phyloP scores from a whole-genome alignment of 2,888 invertebrate species.

The Clistopyga incitator region DNA sequence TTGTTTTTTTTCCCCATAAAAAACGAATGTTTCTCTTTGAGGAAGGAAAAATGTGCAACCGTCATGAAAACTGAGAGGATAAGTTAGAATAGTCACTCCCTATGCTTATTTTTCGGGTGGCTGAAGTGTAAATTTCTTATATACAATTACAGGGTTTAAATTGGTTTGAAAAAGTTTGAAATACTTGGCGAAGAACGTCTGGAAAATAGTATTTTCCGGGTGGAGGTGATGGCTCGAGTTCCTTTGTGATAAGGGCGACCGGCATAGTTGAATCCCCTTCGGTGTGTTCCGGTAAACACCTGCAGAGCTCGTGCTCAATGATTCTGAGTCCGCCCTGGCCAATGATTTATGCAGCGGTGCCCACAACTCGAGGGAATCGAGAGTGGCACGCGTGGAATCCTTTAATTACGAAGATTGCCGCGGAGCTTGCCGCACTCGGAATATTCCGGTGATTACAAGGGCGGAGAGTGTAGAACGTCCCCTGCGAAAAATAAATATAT shows the following conservation, averaged over 20 bases:
- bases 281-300: conserved; percentile 10
- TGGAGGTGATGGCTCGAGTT: neutral
- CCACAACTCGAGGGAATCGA: conserved; percentile 25
- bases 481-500: conserved; percentile 9
- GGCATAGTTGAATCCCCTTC: neutral
- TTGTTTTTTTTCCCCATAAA: too few species aligned
- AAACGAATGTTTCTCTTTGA: too few species aligned
- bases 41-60: too few species aligned
- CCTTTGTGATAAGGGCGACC: neutral
- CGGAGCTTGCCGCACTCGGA: conserved; percentile 29
- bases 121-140: too few species aligned
- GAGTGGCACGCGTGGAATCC: conserved; percentile 66
- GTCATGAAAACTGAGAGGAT: too few species aligned
- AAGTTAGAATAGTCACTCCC: neutral
- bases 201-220: neutral
- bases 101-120: too few species aligned
- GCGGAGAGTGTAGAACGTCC: conserved; percentile 10
- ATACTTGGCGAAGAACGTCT: neutral
- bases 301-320: conserved; percentile 8
- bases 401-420: conserved; percentile 68
- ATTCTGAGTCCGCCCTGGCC: conserved; percentile 9
- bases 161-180: neutral
- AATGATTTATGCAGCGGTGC: conserved; percentile 27
- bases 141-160: neutral
- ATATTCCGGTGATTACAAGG: conserved; percentile 35